Evolutionary conservation across 2,113 vertebrate genomes (phyloP), one percentile per base, ranked within the genome.

Genomic region (Psittacula cyanocephala): DNA sequence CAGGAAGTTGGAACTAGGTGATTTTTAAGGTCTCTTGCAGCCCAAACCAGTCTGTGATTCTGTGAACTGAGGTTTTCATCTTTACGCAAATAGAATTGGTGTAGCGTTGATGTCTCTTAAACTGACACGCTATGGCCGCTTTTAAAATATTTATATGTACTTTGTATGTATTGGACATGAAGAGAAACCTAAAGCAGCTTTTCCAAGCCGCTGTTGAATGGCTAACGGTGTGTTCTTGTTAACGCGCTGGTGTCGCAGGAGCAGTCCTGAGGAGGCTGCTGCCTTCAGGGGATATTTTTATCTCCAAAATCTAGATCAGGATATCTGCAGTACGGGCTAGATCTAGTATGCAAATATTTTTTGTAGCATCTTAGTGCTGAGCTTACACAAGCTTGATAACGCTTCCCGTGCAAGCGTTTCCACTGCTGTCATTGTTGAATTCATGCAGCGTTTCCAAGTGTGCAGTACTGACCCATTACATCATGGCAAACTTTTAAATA

Each of bases 131-230:
- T 28, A 4, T 20, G 39, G 47, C 60, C 20, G 8, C 37, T 24
- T 41, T 6, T 5, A 27, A 2, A 31, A 24, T 7, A 8, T 37
- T 37, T 37, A 37, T 37, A 37, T 37, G 37, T 37, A 5, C 25
- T 19, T 17, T 0, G 0, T 4, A 0, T 9, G 3, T 9, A 0
- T 11, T 17, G 67, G 22, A 1, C 3, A 13, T 3, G 28, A 22
- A 41, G 33, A 1, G 60, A 22, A 55, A 37, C 39, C 39, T 28
- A 9, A 29, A 37, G 1, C 46, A 7, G 47, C 13, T n/a, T 19
- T 22, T 4, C 16, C 10, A 4, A 10, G 52, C n/a, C 12, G 74
- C 82, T 13, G 10, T 6, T 6, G 50, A 64, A 81, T 7, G 41
- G 12, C 87, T 24, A 2, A 1, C 43, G 19, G 8, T 13, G 47